Base-by-base conservation (phyloP, 2,797 vertebrate genomes). In the Cossypha heuglini region DNA sequence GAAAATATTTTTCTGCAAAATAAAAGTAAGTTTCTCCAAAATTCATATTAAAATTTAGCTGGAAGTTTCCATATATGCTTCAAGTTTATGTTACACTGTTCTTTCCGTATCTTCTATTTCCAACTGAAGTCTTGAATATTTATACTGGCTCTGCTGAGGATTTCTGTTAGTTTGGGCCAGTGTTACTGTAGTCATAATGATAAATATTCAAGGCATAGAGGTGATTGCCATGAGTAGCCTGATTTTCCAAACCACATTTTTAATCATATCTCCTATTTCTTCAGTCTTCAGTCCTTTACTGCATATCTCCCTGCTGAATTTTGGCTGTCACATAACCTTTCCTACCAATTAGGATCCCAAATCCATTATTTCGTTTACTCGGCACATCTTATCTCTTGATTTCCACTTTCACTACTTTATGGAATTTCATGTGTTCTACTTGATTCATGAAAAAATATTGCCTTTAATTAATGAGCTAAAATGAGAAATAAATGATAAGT, bases 241-340 rank as follows among this genome's bases (percentile, higher is more conserved):
- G 26, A 10, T 83, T 71, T 86, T 71, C 31, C 33, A 86, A 46
- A 61, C 20, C 8, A 11, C 29, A 7, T 59, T n/a, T 67, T 8
- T 40, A 31, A 45, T 57, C 25, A 35, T 58, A 15, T 31, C 8
- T 24, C 19, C 12, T 38, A 2, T 72, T 38, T 46, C 8, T 91
- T 88, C 11, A 10, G 16, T 91, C 16, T 57, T 61, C 25, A 42
- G 20, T 48, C 19, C 17, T 54, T 82, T 52, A 13, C 10, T 45
- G 3, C 1, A 0, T 49, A 16, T 64, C 11, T 49, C 18, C 9
- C 14, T 59, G 35, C 21, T 21, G 14, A 37, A 4, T 52, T 84
- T 57, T 73, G 31, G 1, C 51, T 61, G 9, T 52, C 38, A 38
- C 4, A 4, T 9, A 35, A 26, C 24, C 5, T 73, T 75, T 81